These are phyloP conservation scores for Maniola jurtina DNA, from an alignment of 1,140 invertebrate genomes.

Conservation along the genomic window DNA sequence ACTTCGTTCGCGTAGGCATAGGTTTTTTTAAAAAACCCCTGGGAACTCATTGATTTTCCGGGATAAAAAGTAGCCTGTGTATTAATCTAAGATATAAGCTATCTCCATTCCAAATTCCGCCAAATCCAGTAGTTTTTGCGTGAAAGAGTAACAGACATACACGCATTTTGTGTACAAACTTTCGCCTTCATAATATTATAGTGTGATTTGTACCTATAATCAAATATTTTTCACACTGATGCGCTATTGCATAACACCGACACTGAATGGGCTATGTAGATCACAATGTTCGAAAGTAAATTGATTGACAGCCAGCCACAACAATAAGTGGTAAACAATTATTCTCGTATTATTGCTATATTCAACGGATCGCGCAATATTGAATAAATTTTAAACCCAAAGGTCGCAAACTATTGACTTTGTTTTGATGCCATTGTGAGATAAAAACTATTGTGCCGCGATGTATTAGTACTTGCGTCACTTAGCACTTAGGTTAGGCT, in stretches of 20 bases:
- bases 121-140: too few relatives aligned
- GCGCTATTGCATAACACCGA: slow-evolving; percentile 23
- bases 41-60: too few relatives aligned
- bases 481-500: slow-evolving; percentile 27
- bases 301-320: slow-evolving; percentile 70
- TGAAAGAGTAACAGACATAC: too few relatives aligned
- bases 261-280: slow-evolving; percentile 48
- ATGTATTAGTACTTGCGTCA: slow-evolving; percentile 47
- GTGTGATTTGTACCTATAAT: too few relatives aligned
- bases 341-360: slow-evolving; percentile 66
- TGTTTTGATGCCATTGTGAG: slow-evolving; percentile 68
- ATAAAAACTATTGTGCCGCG: slow-evolving; percentile 50
- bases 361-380: slow-evolving; percentile 52
- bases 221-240: slow-evolving; percentile 3
- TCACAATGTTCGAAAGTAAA: slow-evolving; percentile 63
- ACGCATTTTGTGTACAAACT: too few relatives aligned
- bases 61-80: too few relatives aligned
- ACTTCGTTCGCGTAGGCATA: too few relatives aligned
- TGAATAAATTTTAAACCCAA: slow-evolving; percentile 68
- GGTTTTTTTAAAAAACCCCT: too few relatives aligned
- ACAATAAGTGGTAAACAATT: slow-evolving; percentile 69
- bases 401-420: slow-evolving; percentile 70
- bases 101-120: too few relatives aligned
- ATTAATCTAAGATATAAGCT: too few relatives aligned
- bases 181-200: too few relatives aligned